Evolutionary conservation across 2,888 invertebrate species (phyloP), one percentile per base, ranked within the genome.

Genomic region (Drosophila pegasa): DNA sequence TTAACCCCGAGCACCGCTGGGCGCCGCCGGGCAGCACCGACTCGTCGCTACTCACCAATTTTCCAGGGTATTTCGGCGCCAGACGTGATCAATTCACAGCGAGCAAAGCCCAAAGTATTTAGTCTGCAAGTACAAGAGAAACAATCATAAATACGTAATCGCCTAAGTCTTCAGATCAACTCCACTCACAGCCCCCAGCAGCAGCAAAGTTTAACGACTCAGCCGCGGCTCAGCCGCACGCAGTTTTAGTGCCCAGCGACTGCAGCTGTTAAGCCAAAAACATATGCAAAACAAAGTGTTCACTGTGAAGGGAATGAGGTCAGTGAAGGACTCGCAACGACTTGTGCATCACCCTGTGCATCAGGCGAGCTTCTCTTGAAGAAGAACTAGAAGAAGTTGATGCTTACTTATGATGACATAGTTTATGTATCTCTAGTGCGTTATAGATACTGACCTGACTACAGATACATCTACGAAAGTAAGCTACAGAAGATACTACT

Each of bases 41-140:
- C 2, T 20, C 12, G 14, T 7, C 0, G 22, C 41, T 64, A 73
- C 65, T 75, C 54, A 75, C 75, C 75, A 67, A 71, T 50, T 54
- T 50, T 54, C 18, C 47, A 61, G 48, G 35, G 50, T 35, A 38
- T 18, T 58, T 41, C 40, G 9, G 33, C 51, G 22, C 41, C 35
- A 6, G 29, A 27, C 38, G 55, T 4, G 60, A 54, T 68, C 78
- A 38, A 67, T 61, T 50, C 66, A 55, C 63, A 57, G 72, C 52
- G 25, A 55, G 75, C 62, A 27, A 60, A 71, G 56, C 61, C 77
- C 77, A 77, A 81, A 66, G 73, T 71, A 58, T 65, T 75, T 63
- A 40, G 37, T 60, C 85, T 82, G 80, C 60, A 78, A 70, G 41
- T 14, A 75, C 43, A 57, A 16, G 33, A 57, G 22, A 45, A 18